Evolutionary conservation across 1,140 invertebrate species (phyloP).

Genomic region (Charaxes varanes): DNA sequence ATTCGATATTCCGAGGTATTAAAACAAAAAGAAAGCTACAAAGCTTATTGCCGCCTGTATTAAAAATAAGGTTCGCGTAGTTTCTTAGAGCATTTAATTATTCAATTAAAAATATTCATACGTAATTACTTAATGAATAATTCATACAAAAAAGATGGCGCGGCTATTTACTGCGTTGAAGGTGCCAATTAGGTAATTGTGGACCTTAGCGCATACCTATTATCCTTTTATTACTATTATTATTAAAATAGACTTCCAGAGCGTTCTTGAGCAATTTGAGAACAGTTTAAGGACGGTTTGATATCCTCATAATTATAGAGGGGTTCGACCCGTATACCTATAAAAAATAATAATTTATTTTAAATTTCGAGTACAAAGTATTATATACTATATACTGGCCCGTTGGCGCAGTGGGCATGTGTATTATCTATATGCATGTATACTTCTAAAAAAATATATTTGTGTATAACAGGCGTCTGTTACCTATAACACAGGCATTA

Average conservation of each 20-base stretch:
- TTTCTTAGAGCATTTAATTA: slow-evolving; percentile 12
- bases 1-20: no score
- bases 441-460: no score
- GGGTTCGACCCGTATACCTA: slow-evolving; percentile 41
- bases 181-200: slow-evolving; percentile 46
- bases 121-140: slow-evolving; percentile 29
- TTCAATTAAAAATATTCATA: slow-evolving; percentile 16
- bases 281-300: slow-evolving; percentile 62
- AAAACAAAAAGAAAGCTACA: no score
- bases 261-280: slow-evolving; percentile 51
- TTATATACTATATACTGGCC: no score
- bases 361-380: no score
- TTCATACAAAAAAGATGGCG: slow-evolving; percentile 13
- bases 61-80: no score
- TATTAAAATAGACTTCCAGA: slow-evolving; percentile 49
- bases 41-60: no score
- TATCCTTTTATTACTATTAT: slow-evolving; percentile 42
- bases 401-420: no score
- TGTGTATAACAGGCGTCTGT: no score
- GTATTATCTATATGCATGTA: no score
- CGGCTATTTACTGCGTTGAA: slow-evolving; percentile 31
- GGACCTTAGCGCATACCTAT: slow-evolving; percentile 27
- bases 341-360: slow-evolving; percentile 70
- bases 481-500: no score
- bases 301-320: slow-evolving; percentile 54